Conservation (phyloP, 2,113 vertebrate species). For the Ifrita kowaldi region DNA sequence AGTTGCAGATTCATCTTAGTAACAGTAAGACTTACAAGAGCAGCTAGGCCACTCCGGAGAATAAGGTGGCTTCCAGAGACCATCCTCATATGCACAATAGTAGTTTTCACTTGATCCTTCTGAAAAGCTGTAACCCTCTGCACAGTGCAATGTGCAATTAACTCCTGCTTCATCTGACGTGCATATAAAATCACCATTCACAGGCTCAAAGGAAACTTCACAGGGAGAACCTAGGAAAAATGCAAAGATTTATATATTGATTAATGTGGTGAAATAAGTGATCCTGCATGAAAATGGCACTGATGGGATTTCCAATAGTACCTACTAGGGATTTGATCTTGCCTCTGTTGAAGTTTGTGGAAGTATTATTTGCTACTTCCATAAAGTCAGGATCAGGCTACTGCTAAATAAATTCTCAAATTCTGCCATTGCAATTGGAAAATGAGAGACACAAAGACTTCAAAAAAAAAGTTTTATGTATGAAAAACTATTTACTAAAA, state of each 20-base stretch:
- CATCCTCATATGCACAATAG: slow-evolving; percentile 86
- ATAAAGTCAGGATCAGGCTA: not conserved
- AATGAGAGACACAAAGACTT: not conserved
- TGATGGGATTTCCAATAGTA: not conserved
- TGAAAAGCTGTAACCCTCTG: slow-evolving; percentile 88
- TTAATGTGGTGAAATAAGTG: not conserved
- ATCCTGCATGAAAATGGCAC: not conserved
- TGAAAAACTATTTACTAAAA: not conserved
- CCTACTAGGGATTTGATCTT: not conserved
- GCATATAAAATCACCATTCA: slow-evolving; percentile 88
- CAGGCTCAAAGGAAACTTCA: slow-evolving; percentile 84
- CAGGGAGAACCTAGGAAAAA: slow-evolving; percentile 83
- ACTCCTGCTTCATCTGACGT: slow-evolving; percentile 78
- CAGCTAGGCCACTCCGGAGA: slow-evolving; percentile 87
- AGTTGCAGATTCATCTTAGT: not conserved
- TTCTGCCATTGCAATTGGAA: not conserved
- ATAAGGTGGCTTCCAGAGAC: slow-evolving; percentile 86
- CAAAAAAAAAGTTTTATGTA: not conserved
- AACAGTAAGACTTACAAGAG: slow-evolving; percentile 79
- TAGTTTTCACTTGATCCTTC: slow-evolving; percentile 86
- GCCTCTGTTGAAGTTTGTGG: not conserved
- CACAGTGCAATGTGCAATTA: slow-evolving; percentile 87
- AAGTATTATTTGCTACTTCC: not conserved
- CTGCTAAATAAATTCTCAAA: not conserved
- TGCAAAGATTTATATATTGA: not conserved